phyloP scores from a whole-genome alignment of 2,113 vertebrate genomes.

The Clupea harengus region DNA sequence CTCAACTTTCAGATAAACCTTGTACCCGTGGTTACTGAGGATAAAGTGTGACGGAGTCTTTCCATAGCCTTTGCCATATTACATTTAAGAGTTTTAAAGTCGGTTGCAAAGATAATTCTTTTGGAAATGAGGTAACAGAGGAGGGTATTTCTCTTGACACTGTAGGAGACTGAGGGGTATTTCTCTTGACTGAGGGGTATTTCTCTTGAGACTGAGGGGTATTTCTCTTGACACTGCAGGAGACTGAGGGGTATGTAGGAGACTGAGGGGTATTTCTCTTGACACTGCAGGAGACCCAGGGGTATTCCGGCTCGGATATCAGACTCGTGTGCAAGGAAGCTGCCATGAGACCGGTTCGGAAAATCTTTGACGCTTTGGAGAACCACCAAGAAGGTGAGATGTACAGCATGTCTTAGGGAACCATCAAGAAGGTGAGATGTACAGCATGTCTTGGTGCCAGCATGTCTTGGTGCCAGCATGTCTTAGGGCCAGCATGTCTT shows the following conservation, averaged over 20 bases:
- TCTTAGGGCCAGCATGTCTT: neutral
- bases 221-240: slow-evolving; percentile 19
- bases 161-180: slow-evolving; percentile 86
- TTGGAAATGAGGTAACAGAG: neutral
- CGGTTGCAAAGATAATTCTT: neutral
- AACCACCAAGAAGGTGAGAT: slow-evolving; percentile 76
- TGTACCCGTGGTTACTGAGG: neutral
- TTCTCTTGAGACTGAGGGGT: slow-evolving; percentile 1
- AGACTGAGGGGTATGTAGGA: no score
- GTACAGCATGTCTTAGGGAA: slow-evolving; percentile 71
- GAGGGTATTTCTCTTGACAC: neutral
- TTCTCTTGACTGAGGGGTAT: no score
- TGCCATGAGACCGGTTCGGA: slow-evolving; percentile 92
- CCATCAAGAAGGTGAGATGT: slow-evolving; percentile 73
- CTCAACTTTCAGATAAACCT: no score
- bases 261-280: neutral
- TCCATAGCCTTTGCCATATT: neutral
- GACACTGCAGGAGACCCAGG: slow-evolving; percentile 76
- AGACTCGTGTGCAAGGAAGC: slow-evolving; percentile 92
- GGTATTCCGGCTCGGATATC: slow-evolving; percentile 94
- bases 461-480: neutral
- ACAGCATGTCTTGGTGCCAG: neutral
- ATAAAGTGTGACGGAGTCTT: neutral
- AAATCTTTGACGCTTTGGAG: slow-evolving; percentile 87
- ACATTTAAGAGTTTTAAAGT: neutral